A percentile compares a stretch with the other conserved stretches of the same genome.
Conservation (phyloP, 1,140 invertebrate genomes). For the Hycleus cichorii region DNA sequence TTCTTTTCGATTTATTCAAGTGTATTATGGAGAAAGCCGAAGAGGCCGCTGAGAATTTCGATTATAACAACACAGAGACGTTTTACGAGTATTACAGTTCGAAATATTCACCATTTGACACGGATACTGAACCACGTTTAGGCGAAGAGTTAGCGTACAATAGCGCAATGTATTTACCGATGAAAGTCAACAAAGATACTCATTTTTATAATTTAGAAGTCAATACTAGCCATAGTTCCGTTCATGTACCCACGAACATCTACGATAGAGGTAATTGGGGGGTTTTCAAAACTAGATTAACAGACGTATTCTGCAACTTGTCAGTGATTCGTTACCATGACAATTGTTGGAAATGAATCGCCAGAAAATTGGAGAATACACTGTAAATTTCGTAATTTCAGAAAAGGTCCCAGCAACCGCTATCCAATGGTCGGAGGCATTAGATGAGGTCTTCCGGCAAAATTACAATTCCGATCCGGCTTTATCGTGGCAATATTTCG, state of each 20-base stretch:
- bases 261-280: constrained; percentile 66
- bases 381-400: no score
- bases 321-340: no score
- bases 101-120: constrained; percentile 53
- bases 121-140: constrained; percentile 32
- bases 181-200: constrained; percentile 59
- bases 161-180: constrained; percentile 43
- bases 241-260: constrained; percentile 92
- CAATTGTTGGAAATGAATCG: no score
- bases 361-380: no score
- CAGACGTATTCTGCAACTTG: neutral
- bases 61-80: constrained; percentile 38
- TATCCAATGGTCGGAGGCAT: constrained; percentile 76
- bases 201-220: constrained; percentile 82
- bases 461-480: constrained; percentile 86
- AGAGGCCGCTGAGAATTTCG: constrained; percentile 51
- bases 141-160: constrained; percentile 40
- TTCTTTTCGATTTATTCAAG: constrained; percentile 38
- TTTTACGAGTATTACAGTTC: constrained; percentile 56
- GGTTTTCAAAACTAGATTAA: neutral
- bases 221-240: constrained; percentile 74
- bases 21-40: constrained; percentile 67
- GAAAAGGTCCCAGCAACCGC: constrained; percentile 53
- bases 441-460: constrained; percentile 77
- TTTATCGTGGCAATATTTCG: constrained; percentile 94